phyloP scores from a whole-genome alignment of 2,113 vertebrate species.

The Rhegmatorhina hoffmannsi region DNA sequence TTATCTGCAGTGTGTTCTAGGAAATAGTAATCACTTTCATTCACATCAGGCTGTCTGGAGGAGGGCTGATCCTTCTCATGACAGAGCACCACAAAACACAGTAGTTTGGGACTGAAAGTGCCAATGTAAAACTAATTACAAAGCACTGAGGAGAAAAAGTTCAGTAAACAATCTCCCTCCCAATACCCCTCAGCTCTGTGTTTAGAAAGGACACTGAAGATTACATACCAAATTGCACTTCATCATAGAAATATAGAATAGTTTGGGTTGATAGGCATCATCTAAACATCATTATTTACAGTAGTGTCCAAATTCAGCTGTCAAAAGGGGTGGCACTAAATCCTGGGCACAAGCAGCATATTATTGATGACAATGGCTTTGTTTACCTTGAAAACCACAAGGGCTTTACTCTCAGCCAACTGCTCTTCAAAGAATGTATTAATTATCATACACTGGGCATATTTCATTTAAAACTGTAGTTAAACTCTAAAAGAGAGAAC shows the following conservation, averaged over 20 bases:
- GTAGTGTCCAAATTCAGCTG: background rate
- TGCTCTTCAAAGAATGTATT: background rate
- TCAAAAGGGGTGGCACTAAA: background rate
- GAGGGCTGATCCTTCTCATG: background rate
- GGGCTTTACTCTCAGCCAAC: background rate
- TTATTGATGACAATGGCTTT: background rate
- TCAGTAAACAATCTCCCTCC: background rate
- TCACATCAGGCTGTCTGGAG: background rate
- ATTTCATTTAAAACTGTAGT: background rate
- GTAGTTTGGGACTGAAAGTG: background rate
- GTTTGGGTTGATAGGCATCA: background rate
- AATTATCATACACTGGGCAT: background rate
- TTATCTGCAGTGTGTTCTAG: background rate
- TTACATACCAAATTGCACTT: background rate
- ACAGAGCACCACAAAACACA: background rate
- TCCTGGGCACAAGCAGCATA: background rate
- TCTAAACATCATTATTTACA: background rate
- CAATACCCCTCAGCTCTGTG: background rate
- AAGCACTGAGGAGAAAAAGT: background rate
- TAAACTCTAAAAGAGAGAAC: background rate
- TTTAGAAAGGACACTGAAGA: background rate
- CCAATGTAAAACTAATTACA: background rate
- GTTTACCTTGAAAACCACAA: background rate
- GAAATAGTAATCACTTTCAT: slow-evolving; percentile 15
- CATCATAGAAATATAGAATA: background rate